Percentiles rank a stretch among this genome's conserved stretches.
Evolutionary conservation across 2,888 invertebrate species (phyloP).

Genomic region (Amitus sp.): DNA sequence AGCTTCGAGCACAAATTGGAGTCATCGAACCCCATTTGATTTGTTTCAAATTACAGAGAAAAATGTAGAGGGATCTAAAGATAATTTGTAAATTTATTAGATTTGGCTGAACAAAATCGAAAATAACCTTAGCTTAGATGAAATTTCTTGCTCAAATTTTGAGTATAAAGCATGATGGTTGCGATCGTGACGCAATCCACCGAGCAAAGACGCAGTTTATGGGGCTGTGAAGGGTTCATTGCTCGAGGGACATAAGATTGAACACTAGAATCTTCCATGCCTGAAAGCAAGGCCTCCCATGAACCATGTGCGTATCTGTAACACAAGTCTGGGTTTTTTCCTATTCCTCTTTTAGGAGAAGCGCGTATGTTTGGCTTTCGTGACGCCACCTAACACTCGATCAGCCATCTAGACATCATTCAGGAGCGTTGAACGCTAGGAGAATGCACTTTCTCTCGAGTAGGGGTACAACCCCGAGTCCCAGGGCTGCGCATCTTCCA

Average conservation of each 20-base stretch:
- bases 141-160: no score
- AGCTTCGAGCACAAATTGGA: no score
- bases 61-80: no score
- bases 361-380: slow-evolving; percentile 47
- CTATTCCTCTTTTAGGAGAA: slow-evolving; percentile 35
- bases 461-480: slow-evolving; percentile 47
- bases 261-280: slow-evolving; percentile 10
- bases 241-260: slow-evolving; percentile 4
- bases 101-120: no score
- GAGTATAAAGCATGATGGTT: no score
- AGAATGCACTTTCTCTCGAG: slow-evolving; percentile 40
- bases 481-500: slow-evolving; percentile 41
- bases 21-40: no score
- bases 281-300: slow-evolving; percentile 18
- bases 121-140: no score
- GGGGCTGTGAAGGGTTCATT: slow-evolving; percentile 7
- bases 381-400: slow-evolving; percentile 47
- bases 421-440: slow-evolving; percentile 52
- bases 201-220: not conserved
- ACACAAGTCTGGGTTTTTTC: slow-evolving; percentile 38
- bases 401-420: slow-evolving; percentile 53
- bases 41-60: no score
- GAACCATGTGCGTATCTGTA: slow-evolving; percentile 11
- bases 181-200: not conserved
- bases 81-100: no score